Conservation (phyloP, 2,888 invertebrate species). For the Colletes collaris region DNA sequence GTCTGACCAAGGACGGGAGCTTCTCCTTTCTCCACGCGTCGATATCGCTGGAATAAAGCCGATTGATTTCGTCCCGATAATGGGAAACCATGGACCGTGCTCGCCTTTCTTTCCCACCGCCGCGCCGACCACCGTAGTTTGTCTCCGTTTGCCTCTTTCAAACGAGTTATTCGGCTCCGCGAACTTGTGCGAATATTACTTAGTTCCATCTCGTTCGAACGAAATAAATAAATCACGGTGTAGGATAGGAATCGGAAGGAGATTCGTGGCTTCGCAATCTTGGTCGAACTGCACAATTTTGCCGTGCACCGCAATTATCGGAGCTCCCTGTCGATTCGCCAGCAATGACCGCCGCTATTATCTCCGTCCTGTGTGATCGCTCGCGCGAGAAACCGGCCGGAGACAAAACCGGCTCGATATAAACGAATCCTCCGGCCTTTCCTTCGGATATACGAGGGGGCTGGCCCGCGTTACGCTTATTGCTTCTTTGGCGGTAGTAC, state of each 20-base stretch:
- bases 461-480: slow-evolving; percentile 45
- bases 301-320: slow-evolving; percentile 71
- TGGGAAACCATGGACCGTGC: slow-evolving; percentile 67
- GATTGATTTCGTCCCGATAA: slow-evolving; percentile 79
- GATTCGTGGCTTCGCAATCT: slow-evolving; percentile 9
- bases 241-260: too few relatives aligned
- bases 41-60: slow-evolving; percentile 75
- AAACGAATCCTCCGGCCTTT: slow-evolving; percentile 27
- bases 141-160: too few relatives aligned
- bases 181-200: too few relatives aligned
- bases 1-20: slow-evolving; percentile 28
- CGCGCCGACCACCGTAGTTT: too few relatives aligned
- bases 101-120: slow-evolving; percentile 28
- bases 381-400: slow-evolving; percentile 37
- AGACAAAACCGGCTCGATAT: slow-evolving; percentile 48
- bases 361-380: slow-evolving; percentile 13
- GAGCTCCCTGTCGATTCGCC: slow-evolving; percentile 15
- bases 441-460: slow-evolving; percentile 21
- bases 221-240: too few relatives aligned
- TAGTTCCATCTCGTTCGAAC: too few relatives aligned
- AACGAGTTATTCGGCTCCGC: too few relatives aligned
- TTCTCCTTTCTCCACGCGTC: slow-evolving; percentile 67
- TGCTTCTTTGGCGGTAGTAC: slow-evolving; percentile 41
- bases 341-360: slow-evolving; percentile 21
- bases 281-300: slow-evolving; percentile 68